phyloP scores from a whole-genome alignment of 1,140 invertebrate species.

The Oppia nitens region DNA sequence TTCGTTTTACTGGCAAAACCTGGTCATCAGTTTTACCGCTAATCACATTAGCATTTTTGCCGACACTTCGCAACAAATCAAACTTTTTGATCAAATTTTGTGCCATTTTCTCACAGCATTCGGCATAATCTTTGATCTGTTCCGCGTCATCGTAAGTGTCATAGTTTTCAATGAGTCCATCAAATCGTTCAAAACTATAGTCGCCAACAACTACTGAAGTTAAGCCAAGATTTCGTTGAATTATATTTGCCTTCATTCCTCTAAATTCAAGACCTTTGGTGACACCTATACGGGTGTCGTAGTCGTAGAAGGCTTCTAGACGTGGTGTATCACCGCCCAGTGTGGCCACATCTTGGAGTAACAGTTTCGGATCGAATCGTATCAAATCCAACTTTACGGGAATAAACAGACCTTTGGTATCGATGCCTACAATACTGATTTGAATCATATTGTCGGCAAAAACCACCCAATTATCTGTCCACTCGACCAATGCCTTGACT shows the following conservation, averaged over 20 bases:
- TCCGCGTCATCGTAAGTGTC: no score
- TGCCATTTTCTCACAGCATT: no score
- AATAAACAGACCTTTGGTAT: slow-evolving; percentile 55
- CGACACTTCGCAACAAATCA: no score
- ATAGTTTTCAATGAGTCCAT: no score
- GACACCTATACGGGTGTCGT: slow-evolving; percentile 5
- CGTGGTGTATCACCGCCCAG: slow-evolving; percentile 35
- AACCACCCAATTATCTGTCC: slow-evolving; percentile 36
- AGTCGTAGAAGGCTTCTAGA: slow-evolving; percentile 24
- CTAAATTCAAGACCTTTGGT: slow-evolving; percentile 27
- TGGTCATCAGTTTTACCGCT: no score
- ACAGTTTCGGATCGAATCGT: slow-evolving; percentile 24
- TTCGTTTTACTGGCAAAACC: no score
- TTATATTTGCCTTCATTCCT: slow-evolving; percentile 73
- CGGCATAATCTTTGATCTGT: no score
- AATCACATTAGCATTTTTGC: no score
- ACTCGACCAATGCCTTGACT: slow-evolving; percentile 20
- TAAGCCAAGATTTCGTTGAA: no score
- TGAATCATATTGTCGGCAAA: slow-evolving; percentile 39
- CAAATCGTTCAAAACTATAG: no score
- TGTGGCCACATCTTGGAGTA: neutral
- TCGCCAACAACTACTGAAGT: neutral
- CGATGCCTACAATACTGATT: slow-evolving; percentile 35
- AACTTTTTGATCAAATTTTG: no score
- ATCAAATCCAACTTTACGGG: slow-evolving; percentile 68